phyloP scores from a whole-genome alignment of 2,113 vertebrate genomes.

The Misgurnus anguillicaudatus region DNA sequence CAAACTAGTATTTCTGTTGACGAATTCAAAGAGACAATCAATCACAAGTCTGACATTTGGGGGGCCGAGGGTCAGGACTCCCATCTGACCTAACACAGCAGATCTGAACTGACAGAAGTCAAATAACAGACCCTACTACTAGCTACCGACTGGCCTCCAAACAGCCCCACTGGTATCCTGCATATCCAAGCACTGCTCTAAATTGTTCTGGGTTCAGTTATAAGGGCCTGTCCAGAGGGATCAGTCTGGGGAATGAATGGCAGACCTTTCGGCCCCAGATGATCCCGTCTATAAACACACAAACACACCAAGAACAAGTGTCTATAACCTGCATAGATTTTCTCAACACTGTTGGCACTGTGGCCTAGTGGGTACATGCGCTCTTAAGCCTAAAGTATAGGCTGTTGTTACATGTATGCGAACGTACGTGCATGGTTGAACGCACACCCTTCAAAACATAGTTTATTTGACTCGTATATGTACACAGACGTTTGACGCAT shows the following conservation, averaged over 20 bases:
- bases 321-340: neutral
- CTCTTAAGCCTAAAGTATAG: too few species aligned
- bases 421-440: too few species aligned
- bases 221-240: neutral
- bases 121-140: neutral
- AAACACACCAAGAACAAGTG: slow-evolving; percentile 8
- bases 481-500: too few species aligned
- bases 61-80: slow-evolving; percentile 2
- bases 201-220: slow-evolving; percentile 23
- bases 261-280: neutral
- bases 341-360: too few species aligned
- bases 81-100: slow-evolving; percentile 10
- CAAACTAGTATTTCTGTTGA: neutral
- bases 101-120: slow-evolving; percentile 3
- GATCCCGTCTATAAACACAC: slow-evolving; percentile 13
- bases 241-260: slow-evolving; percentile 2
- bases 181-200: slow-evolving; percentile 15
- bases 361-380: neutral
- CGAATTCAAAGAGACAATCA: neutral
- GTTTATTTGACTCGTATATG: too few species aligned
- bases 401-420: too few species aligned
- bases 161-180: slow-evolving; percentile 1
- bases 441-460: too few species aligned
- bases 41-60: neutral
- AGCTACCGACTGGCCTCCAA: neutral